Percentiles rank a stretch among this genome's conserved stretches.
These are phyloP conservation scores for Falco berigora DNA, from an alignment of 2,797 vertebrate genomes.

Conservation along the genomic window DNA sequence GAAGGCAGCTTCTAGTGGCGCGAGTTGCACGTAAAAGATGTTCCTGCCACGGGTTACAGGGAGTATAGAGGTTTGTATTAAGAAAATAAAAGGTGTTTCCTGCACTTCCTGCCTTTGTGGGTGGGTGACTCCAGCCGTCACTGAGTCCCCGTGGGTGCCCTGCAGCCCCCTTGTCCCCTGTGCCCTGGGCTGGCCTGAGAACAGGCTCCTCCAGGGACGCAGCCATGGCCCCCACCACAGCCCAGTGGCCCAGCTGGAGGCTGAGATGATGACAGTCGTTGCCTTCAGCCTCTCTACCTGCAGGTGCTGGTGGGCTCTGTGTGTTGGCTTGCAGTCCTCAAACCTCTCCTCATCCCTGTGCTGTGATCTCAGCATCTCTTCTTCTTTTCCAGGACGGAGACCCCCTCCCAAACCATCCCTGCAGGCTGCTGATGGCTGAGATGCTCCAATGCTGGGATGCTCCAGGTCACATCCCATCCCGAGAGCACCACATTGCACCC, in stretches of 20 bases:
- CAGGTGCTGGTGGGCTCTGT: not conserved
- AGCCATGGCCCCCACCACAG: not conserved
- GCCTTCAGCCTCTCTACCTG: not conserved
- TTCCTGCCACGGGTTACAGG: not conserved
- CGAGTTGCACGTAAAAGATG: not conserved
- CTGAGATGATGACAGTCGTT: not conserved
- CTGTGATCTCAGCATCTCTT: not conserved
- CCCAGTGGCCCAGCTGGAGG: not conserved
- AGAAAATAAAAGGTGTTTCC: not conserved
- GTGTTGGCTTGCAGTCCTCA: not conserved
- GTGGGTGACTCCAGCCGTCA: not conserved
- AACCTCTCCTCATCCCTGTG: not conserved
- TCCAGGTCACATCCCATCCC: not conserved
- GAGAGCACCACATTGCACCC: not conserved
- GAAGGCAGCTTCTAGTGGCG: not conserved
- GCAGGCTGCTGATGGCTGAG: not conserved
- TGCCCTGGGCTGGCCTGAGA: not conserved
- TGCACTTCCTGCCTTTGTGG: not conserved
- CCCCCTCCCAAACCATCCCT: not conserved
- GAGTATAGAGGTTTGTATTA: not conserved
- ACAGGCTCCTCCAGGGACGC: not conserved
- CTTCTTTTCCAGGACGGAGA: not conserved
- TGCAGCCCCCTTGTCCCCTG: not conserved
- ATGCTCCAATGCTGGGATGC: not conserved
- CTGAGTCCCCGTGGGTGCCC: not conserved